Percentiles rank a stretch among this genome's conserved stretches.
phyloP scores from a whole-genome alignment of 2,113 vertebrate genomes.

The Catharus fuscescens region DNA sequence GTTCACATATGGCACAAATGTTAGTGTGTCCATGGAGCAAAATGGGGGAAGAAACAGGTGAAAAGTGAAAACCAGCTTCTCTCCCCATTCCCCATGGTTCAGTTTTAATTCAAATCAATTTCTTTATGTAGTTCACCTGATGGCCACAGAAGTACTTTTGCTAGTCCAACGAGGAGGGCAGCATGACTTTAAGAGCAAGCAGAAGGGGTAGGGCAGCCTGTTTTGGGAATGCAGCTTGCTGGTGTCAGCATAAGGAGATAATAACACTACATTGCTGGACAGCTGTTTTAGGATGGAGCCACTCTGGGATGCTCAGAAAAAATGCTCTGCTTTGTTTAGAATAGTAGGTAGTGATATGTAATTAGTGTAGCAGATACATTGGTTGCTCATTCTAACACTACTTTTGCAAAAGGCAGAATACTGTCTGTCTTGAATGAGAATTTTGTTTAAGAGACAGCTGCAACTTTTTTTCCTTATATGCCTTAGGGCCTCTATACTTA shows the following conservation, averaged over 20 bases:
- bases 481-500: background rate
- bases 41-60: background rate
- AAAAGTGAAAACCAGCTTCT: background rate
- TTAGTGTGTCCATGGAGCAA: background rate
- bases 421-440: background rate
- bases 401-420: background rate
- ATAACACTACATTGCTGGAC: background rate
- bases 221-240: slow-evolving; percentile 3
- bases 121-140: slow-evolving; percentile 18
- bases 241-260: background rate
- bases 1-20: background rate
- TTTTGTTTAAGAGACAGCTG: background rate
- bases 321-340: background rate
- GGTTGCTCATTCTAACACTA: background rate
- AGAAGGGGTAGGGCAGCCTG: background rate
- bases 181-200: background rate
- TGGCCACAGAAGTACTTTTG: background rate
- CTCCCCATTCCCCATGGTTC: background rate
- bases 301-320: background rate
- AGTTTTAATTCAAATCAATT: background rate
- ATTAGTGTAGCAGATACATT: background rate
- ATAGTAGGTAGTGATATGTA: background rate
- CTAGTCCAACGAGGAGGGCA: background rate
- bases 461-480: background rate
- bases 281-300: background rate